Conservation (phyloP, 2,888 invertebrate species). For the Plutella xylostella region DNA sequence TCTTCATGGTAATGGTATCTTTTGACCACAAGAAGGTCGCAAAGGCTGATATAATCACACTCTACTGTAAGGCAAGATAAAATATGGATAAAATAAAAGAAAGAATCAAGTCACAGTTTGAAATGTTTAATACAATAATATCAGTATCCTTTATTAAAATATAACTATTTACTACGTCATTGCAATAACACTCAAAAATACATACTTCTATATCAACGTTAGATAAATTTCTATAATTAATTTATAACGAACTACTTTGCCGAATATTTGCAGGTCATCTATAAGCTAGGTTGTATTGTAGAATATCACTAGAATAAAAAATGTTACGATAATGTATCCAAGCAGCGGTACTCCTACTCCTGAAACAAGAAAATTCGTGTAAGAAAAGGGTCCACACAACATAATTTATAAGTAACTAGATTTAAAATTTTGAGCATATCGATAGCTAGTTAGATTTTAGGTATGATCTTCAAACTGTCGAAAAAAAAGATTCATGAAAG, state of each 20-base stretch:
- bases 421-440: too few species aligned
- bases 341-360: not conserved
- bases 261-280: conserved; percentile 20
- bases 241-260: conserved; percentile 25
- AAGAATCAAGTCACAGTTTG: conserved; percentile 55
- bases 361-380: not conserved
- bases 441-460: too few species aligned
- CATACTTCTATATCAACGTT: conserved; percentile 49
- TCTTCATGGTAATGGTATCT: too few species aligned
- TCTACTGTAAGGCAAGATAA: too few species aligned
- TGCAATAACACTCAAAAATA: conserved; percentile 65
- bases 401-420: too few species aligned
- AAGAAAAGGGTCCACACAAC: too few species aligned
- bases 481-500: too few species aligned
- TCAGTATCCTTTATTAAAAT: conserved; percentile 43
- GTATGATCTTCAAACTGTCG: too few species aligned
- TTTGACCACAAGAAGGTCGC: too few species aligned
- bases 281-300: conserved; percentile 23
- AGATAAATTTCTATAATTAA: conserved; percentile 38
- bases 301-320: conserved; percentile 23
- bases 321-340: conserved; percentile 15
- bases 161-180: conserved; percentile 54
- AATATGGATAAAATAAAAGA: too few species aligned
- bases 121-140: conserved; percentile 45
- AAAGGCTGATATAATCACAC: too few species aligned